Percentiles rank a stretch among this genome's conserved stretches.
Evolutionary conservation across 2,797 vertebrate genomes (phyloP).

Genomic region (Hipposideros larvatus): DNA sequence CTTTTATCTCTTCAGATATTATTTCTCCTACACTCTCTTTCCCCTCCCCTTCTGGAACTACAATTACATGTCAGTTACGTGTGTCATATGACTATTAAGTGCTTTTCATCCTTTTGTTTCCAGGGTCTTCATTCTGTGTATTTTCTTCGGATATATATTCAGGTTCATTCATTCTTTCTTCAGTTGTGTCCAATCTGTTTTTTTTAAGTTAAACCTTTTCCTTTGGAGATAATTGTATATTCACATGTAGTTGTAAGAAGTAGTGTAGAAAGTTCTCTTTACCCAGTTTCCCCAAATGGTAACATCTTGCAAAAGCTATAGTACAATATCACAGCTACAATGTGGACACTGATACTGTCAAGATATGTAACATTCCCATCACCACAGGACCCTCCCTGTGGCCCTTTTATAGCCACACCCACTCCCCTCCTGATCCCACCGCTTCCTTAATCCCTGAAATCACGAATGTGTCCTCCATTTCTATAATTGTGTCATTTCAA

Average conservation of each 20-base stretch:
- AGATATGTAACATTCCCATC: too few relatives aligned
- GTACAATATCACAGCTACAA: neutral
- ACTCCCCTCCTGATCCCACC: neutral
- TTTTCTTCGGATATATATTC: neutral
- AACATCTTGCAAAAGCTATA: neutral
- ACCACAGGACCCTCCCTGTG: neutral
- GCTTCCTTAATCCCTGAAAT: neutral
- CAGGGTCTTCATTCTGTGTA: neutral
- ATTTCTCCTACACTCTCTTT: neutral
- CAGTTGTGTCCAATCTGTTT: neutral
- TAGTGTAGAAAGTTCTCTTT: neutral
- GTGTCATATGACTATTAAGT: neutral
- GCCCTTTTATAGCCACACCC: neutral
- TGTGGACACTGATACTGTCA: neutral
- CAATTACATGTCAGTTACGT: neutral
- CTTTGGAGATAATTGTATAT: neutral
- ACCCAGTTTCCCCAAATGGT: neutral
- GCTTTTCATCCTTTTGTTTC: neutral
- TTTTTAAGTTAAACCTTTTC: neutral
- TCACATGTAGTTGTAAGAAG: neutral
- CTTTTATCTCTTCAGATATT: neutral
- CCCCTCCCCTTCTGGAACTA: neutral
- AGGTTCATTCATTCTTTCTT: neutral
- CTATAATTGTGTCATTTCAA: neutral
- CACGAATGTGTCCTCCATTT: neutral